phyloP scores from a whole-genome alignment of 2,113 vertebrate species.

The Plotosus lineatus region DNA sequence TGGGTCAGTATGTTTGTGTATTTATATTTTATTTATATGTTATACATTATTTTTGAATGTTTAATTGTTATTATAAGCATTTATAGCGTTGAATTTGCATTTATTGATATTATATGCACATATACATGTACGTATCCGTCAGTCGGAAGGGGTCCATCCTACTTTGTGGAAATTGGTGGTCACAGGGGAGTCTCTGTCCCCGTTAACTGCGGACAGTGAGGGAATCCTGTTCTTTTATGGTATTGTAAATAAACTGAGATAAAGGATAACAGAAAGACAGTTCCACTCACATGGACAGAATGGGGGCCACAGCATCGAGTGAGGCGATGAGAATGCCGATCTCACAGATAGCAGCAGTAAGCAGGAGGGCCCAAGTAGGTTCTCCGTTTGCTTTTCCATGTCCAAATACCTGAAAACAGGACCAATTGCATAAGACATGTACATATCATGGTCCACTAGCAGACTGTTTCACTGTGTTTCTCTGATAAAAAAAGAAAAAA shows the following conservation, averaged over 20 bases:
- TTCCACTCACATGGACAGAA: slow-evolving; percentile 90
- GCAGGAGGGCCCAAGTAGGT: slow-evolving; percentile 92
- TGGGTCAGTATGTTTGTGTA: no score
- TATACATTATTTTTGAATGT: no score
- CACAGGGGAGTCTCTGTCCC: no score
- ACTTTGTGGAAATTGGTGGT: no score
- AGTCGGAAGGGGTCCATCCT: no score
- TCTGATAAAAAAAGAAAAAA: neutral
- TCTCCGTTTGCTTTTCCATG: slow-evolving; percentile 95
- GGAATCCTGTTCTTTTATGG: no score
- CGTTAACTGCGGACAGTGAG: no score
- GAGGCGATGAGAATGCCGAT: slow-evolving; percentile 95
- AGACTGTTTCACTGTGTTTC: neutral
- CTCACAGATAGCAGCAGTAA: slow-evolving; percentile 91
- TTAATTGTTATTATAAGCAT: no score
- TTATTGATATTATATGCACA: no score
- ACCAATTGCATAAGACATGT: neutral
- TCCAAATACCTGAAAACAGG: slow-evolving; percentile 81
- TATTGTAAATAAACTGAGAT: neutral
- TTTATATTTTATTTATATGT: no score
- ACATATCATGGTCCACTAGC: neutral
- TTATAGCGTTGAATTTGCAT: no score
- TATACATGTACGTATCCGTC: no score
- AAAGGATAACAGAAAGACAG: neutral
- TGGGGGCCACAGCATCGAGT: slow-evolving; percentile 91